phyloP scores from a whole-genome alignment of 92 coral and sea anemone species.

The Porites lobata region DNA sequence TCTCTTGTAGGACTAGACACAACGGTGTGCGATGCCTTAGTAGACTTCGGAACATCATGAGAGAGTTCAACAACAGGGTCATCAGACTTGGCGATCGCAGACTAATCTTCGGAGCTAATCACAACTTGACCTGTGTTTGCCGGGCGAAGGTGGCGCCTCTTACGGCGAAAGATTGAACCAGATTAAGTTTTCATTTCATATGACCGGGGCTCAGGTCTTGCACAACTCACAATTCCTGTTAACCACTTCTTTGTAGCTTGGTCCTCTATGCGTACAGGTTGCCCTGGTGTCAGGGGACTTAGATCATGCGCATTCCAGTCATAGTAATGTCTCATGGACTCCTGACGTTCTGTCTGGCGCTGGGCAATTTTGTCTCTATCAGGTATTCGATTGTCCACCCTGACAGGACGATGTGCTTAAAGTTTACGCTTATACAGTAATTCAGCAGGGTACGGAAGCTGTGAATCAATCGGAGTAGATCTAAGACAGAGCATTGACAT shows the following conservation, averaged over 20 bases:
- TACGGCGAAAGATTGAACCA: background rate
- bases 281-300: conserved; percentile 7
- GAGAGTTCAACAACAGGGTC: background rate
- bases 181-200: background rate
- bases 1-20: too few relatives aligned
- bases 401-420: conserved; percentile 19
- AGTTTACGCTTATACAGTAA: conserved; percentile 22
- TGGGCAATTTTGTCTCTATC: too few relatives aligned
- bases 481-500: conserved; percentile 44
- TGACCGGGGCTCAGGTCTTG: conserved; percentile 7
- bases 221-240: background rate
- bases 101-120: background rate
- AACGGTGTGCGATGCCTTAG: too few relatives aligned
- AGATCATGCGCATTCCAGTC: conserved; percentile 11
- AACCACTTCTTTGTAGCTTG: conserved; percentile 7
- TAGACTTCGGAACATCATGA: background rate
- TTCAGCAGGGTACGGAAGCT: conserved; percentile 36
- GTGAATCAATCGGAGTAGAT: conserved; percentile 12
- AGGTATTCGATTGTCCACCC: conserved; percentile 8
- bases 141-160: conserved; percentile 12
- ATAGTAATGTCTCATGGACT: background rate
- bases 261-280: background rate
- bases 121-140: background rate
- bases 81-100: background rate
- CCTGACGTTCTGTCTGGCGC: background rate